phyloP scores from a whole-genome alignment of 2,113 vertebrate species.

The Callipepla squamata region DNA sequence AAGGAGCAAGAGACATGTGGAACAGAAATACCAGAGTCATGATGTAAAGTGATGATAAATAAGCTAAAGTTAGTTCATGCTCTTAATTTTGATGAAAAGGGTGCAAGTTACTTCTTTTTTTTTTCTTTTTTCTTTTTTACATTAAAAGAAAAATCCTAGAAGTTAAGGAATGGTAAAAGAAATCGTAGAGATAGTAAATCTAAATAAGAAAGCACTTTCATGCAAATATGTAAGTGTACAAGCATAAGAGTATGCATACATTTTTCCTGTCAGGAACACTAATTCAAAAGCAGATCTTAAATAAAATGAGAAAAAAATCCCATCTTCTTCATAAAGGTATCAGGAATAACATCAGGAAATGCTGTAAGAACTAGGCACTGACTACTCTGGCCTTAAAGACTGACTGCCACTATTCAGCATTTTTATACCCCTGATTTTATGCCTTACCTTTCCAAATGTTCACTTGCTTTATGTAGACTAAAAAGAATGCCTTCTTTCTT shows the following conservation, averaged over 20 bases:
- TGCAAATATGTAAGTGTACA: accelerated
- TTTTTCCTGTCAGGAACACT: neutral
- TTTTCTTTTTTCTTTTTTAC: too few relatives aligned
- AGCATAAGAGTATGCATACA: accelerated
- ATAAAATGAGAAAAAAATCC: neutral
- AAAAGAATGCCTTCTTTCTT: neutral
- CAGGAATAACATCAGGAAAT: neutral
- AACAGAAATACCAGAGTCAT: neutral
- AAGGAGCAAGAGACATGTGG: neutral
- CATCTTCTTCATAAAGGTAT: neutral
- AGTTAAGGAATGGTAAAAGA: neutral
- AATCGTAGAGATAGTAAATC: neutral
- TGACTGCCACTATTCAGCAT: neutral
- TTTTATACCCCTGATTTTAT: neutral
- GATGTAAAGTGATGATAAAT: neutral
- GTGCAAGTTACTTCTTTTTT: neutral
- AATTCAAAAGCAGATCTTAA: neutral
- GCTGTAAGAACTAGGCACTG: neutral
- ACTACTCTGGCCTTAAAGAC: neutral
- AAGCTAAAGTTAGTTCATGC: conserved; percentile 7
- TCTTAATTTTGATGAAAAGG: neutral
- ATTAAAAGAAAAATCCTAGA: neutral
- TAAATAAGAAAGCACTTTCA: neutral
- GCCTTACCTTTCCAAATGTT: neutral
- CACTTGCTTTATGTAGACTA: neutral